Evolutionary conservation across 2,888 invertebrate species (phyloP).

Genomic region (Zygogramma bicolorata): DNA sequence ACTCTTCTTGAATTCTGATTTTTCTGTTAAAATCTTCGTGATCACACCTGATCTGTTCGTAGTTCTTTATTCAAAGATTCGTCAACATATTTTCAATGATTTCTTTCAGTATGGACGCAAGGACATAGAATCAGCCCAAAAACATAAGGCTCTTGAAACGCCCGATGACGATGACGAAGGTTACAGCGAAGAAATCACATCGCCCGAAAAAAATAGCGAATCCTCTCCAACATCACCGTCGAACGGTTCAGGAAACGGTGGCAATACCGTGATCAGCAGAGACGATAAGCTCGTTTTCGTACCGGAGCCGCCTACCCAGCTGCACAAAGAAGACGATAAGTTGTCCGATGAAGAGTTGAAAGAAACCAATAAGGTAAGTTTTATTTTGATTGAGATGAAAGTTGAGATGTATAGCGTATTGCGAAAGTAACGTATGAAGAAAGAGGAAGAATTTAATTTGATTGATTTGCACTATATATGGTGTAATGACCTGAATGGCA

Average conservation of each 20-base stretch:
- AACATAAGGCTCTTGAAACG: conserved; percentile 69
- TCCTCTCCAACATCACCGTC: conserved; percentile 48
- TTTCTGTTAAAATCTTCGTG: no score
- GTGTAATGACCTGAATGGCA: no score
- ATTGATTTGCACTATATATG: no score
- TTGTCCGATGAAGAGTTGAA: conserved; percentile 45
- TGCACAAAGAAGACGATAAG: conserved; percentile 46
- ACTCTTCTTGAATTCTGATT: no score
- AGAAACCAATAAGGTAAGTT: conserved; percentile 34
- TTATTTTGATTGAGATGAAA: neutral
- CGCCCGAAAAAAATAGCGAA: conserved; percentile 39
- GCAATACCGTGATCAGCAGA: conserved; percentile 78
- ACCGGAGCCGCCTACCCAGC: conserved; percentile 76
- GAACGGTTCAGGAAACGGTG: conserved; percentile 65
- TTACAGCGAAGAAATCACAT: conserved; percentile 58
- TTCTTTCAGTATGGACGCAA: conserved; percentile 82
- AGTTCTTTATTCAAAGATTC: no score
- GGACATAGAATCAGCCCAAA: conserved; percentile 80
- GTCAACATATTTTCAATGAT: no score
- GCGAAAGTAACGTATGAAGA: no score
- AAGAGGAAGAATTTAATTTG: no score
- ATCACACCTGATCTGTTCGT: no score
- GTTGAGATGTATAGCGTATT: neutral
- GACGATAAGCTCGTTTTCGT: conserved; percentile 81
- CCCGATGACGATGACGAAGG: conserved; percentile 69